These are phyloP conservation scores for Nestor notabilis DNA, from an alignment of 2,113 vertebrate genomes.

Conservation along the genomic window DNA sequence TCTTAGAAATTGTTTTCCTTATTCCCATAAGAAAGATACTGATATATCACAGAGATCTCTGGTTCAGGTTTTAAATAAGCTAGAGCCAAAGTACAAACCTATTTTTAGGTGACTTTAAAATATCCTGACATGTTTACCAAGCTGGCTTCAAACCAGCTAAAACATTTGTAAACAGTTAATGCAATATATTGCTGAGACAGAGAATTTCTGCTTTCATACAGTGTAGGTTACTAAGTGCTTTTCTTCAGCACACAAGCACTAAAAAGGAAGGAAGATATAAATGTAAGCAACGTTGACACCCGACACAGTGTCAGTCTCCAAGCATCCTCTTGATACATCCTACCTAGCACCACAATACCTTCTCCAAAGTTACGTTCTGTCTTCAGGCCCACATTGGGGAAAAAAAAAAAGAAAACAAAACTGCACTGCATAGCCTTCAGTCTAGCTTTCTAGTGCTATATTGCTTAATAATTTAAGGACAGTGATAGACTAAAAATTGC, in stretches of 20 bases:
- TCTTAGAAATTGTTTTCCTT: not conserved
- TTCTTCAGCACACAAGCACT: not conserved
- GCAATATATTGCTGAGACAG: not conserved
- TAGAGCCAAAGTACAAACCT: not conserved
- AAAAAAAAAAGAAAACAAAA: not conserved
- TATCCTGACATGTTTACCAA: constrained; percentile 4
- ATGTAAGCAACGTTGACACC: not conserved
- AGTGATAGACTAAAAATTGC: constrained; percentile 59
- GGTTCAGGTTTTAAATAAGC: constrained; percentile 1
- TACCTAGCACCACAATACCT: not conserved
- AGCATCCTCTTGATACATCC: not conserved
- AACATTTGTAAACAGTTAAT: constrained; percentile 33
- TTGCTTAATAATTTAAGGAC: constrained; percentile 68
- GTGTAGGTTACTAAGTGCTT: not conserved
- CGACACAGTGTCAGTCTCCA: not conserved
- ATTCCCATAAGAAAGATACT: not conserved
- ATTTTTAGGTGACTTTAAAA: constrained; percentile 26
- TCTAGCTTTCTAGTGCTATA: constrained; percentile 31
- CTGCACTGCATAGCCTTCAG: not conserved
- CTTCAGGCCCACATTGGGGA: not conserved
- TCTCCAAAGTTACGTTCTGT: not conserved
- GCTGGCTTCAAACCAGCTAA: constrained; percentile 2
- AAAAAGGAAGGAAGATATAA: not conserved
- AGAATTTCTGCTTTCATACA: not conserved
- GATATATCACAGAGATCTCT: not conserved